Evolutionary conservation across 2,888 invertebrate genomes (phyloP).

Genomic region (Falcaria lacertinaria): DNA sequence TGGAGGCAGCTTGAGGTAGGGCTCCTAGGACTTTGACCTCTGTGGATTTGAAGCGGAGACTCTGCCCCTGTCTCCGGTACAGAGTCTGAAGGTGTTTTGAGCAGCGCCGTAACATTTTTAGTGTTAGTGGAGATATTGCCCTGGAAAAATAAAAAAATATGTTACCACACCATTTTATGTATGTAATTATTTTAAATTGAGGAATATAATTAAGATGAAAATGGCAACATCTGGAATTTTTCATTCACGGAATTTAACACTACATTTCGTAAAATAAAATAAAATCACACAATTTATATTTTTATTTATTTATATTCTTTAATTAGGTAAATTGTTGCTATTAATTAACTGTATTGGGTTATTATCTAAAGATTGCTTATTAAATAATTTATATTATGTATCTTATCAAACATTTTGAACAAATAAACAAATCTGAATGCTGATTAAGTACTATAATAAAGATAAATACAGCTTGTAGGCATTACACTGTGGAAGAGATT

Average conservation of each 20-base stretch:
- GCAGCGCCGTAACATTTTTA: conserved; percentile 71
- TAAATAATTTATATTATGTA: background rate
- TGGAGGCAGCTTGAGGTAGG: conserved; percentile 35
- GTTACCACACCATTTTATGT: conserved; percentile 3
- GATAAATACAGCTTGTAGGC: too few species aligned
- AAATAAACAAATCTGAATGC: background rate
- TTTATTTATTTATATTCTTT: too few species aligned
- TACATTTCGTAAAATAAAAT: too few species aligned
- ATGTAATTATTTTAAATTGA: conserved; percentile 2
- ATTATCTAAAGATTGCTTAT: too few species aligned
- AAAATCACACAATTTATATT: too few species aligned
- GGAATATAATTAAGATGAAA: too few species aligned
- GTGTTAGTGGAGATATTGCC: conserved; percentile 35
- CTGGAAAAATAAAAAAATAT: conserved; percentile 35
- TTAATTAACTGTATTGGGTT: too few species aligned
- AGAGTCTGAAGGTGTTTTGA: conserved; percentile 68
- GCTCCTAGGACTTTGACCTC: conserved; percentile 53
- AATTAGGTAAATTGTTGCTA: too few species aligned
- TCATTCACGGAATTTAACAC: too few species aligned
- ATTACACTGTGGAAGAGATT: too few species aligned
- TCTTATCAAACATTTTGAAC: background rate
- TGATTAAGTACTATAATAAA: too few species aligned
- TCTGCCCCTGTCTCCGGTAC: conserved; percentile 69
- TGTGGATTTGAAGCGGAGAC: conserved; percentile 54
- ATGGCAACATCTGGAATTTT: too few species aligned